Base-by-base conservation (phyloP, 2,113 vertebrate genomes). In the Columba livia region DNA sequence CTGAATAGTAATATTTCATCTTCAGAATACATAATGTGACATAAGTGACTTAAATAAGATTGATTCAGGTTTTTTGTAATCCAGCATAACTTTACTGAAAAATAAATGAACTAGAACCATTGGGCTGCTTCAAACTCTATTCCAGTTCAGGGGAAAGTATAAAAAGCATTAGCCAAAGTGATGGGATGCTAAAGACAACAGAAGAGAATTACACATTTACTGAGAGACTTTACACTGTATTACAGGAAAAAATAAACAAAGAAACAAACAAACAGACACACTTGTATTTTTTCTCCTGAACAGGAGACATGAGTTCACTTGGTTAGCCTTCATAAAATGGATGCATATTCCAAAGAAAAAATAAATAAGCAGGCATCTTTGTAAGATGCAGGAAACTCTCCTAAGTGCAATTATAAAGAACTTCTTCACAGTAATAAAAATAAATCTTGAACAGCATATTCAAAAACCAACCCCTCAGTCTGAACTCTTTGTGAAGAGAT, bases 41-140 rank as follows among this genome's bases (percentile, higher is more conserved):
- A 11, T 40, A 81, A 73, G 26, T 70, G 9, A 89, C 60, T 86
- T 84, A 57, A 88, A 38, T 36, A 2, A 29, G 24, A 51, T 61
- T 0, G 0, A 8, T 73, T 73, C 15, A 23, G 28, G 3, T 0
- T 5, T n/a, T 79, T 57, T 65, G 7, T 24, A 71, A 84, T 75
- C 8, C 28, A 69, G 12, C 8, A 17, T 20, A 87, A 72, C 6
- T 32, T 57, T 20, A 81, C 9, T 87, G 47, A 91, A 82, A 89
- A 65, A 34, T 16, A 53, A n/a, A n/a, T 51, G 6, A 12, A 48
- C 32, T 79, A 58, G 25, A 17, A 82, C 36, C 19, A 67, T 29
- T 58, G 9, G 18, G 51, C 8, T 71, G 4, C 28, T 90, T 92
- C 78, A 82, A 15, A 7, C 9, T 40, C 54, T 66, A 2, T 54